Evolutionary conservation across 2,888 invertebrate species (phyloP), one percentile per base, ranked within the genome.

Genomic region (Drosophila subquinaria): DNA sequence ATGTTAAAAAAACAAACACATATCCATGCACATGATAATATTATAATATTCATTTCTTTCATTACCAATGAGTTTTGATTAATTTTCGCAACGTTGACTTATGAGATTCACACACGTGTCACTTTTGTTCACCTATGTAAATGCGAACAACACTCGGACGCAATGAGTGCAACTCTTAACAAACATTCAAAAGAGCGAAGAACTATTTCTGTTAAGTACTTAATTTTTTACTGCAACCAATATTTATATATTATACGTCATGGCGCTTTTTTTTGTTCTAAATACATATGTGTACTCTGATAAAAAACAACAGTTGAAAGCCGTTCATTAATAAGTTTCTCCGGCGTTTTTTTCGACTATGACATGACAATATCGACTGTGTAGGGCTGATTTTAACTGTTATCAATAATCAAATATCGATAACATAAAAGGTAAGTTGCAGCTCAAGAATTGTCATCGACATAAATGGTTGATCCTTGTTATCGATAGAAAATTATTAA

Each of bases 31-130:
- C n/a, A 42, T 20, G 17, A 30, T n/a, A 38, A 30, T 20, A 38
- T 20, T 53, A 42, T 42, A 59, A 30, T 65, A 62, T 33, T 38
- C 43, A 57, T 60, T 69, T 69, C 11, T 73, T 66, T 63, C 48
- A 65, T 73, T 74, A 74, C 74, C 75, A 71, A 42, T 57, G 36
- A 42, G 48, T 15, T 74, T 56, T 56, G 23, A 47, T 17, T 50
- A 17, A 36, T 65, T 67, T 60, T 50, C 43, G 60, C 43, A 56
- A 55, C 47, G 66, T 73, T 72, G 75, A 79, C 84, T 84, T 87
- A 80, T 82, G 75, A 88, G 88, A 85, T 86, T 86, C 82, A 87
- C 82, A 86, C 85, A 86, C 85, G 85, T 86, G 85, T 86, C 85
- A 86, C 88, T 86, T 80, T 81, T 74, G 69, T 67, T 61, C 66